Evolutionary conservation across 1,140 invertebrate genomes (phyloP).

Genomic region (Aleiodes sp.): DNA sequence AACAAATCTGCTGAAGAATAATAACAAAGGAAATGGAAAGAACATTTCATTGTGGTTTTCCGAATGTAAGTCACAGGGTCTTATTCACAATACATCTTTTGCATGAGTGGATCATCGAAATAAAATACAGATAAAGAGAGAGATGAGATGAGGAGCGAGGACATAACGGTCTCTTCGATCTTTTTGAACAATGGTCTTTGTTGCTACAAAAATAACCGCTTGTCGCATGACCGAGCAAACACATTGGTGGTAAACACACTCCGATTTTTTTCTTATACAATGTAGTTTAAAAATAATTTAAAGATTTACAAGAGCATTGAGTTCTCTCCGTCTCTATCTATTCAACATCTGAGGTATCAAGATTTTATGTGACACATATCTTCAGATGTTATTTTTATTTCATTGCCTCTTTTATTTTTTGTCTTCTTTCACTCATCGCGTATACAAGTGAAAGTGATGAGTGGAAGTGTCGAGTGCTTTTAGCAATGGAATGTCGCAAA

Average conservation of each 20-base stretch:
- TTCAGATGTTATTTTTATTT: no score
- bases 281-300: constrained; percentile 43
- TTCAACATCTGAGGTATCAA: no score
- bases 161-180: constrained; percentile 30
- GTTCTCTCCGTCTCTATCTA: no score
- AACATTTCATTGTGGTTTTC: constrained; percentile 2
- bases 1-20: constrained; percentile 12
- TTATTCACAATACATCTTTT: constrained; percentile 16
- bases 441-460: neutral
- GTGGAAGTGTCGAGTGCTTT: constrained; percentile 25
- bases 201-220: constrained; percentile 39
- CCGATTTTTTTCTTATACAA: constrained; percentile 33
- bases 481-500: constrained; percentile 27
- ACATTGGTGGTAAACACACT: neutral
- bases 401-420: neutral
- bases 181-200: constrained; percentile 42
- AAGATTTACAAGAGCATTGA: neutral
- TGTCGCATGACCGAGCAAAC: constrained; percentile 19
- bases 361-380: no score
- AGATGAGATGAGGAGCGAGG: neutral
- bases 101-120: constrained; percentile 9
- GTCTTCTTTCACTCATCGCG: neutral
- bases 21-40: neutral
- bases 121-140: no score
- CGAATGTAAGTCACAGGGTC: constrained; percentile 15